These are phyloP conservation scores for Sialis lutaria DNA, from an alignment of 2,888 invertebrate species.

Conservation along the genomic window DNA sequence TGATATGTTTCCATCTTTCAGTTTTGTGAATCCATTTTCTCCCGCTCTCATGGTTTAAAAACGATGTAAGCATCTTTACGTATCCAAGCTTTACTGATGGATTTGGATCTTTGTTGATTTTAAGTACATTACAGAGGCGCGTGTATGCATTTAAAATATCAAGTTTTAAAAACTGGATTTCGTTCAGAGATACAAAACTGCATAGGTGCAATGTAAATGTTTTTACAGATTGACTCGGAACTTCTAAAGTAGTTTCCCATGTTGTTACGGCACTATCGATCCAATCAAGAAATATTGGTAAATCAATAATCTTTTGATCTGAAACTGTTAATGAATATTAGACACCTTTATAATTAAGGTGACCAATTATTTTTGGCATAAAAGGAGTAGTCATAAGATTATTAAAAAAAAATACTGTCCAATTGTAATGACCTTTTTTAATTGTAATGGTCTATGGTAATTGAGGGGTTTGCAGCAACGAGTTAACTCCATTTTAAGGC, in stretches of 20 bases:
- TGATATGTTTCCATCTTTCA: slow-evolving; percentile 44
- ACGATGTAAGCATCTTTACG: slow-evolving; percentile 39
- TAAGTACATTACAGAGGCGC: slow-evolving; percentile 20
- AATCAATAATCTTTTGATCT: slow-evolving; percentile 18
- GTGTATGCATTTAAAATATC: slow-evolving; percentile 26
- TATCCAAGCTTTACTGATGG: slow-evolving; percentile 50
- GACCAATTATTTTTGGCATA: too few relatives aligned
- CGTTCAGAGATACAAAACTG: slow-evolving; percentile 37
- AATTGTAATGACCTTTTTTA: too few relatives aligned
- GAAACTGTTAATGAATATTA: slow-evolving; percentile 19
- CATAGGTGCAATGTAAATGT: slow-evolving; percentile 46
- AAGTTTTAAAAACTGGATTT: slow-evolving; percentile 39
- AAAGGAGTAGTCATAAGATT: too few relatives aligned
- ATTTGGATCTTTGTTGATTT: slow-evolving; percentile 23
- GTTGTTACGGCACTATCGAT: slow-evolving; percentile 24
- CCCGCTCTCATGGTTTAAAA: slow-evolving; percentile 44
- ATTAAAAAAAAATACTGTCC: too few relatives aligned
- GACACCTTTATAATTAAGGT: too few relatives aligned
- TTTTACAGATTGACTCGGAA: slow-evolving; percentile 28
- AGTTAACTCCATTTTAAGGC: too few relatives aligned
- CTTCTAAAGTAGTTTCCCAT: slow-evolving; percentile 19
- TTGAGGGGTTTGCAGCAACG: too few relatives aligned
- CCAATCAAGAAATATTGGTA: slow-evolving; percentile 26
- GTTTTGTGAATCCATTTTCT: slow-evolving; percentile 43
- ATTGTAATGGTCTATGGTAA: too few relatives aligned